Conservation (phyloP, 2,888 invertebrate species). For the Bruchidius siliquastri region DNA sequence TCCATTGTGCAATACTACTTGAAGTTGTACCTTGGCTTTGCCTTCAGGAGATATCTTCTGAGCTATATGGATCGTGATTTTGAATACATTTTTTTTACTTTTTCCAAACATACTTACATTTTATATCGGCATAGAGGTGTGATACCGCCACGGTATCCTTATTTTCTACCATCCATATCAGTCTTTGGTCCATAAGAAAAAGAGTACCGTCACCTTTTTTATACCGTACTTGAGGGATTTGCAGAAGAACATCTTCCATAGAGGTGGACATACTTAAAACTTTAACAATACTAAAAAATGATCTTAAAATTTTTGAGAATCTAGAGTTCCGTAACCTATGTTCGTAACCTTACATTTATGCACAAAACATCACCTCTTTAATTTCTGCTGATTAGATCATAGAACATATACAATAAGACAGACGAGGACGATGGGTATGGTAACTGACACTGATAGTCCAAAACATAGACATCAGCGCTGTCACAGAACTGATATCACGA, state of each 20-base stretch:
- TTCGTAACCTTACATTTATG: too few species aligned
- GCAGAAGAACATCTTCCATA: slow-evolving; percentile 91
- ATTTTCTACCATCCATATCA: slow-evolving; percentile 95
- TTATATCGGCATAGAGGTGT: slow-evolving; percentile 92
- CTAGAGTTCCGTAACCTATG: too few species aligned
- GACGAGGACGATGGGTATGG: too few species aligned
- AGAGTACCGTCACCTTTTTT: slow-evolving; percentile 96
- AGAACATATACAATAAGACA: too few species aligned
- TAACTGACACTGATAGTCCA: too few species aligned
- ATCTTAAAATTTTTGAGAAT: too few species aligned
- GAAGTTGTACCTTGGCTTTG: slow-evolving; percentile 96
- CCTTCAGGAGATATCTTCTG: slow-evolving; percentile 97
- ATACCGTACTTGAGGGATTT: slow-evolving; percentile 86
- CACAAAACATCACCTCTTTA: too few species aligned
- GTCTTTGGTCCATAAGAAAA: slow-evolving; percentile 91
- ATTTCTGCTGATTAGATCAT: too few species aligned
- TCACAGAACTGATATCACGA: too few species aligned
- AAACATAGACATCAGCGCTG: too few species aligned
- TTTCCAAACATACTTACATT: slow-evolving; percentile 60
- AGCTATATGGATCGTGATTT: slow-evolving; percentile 30
- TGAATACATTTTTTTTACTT: background rate
- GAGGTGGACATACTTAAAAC: slow-evolving; percentile 69
- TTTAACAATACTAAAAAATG: background rate
- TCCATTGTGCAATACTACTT: slow-evolving; percentile 91
- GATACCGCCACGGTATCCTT: slow-evolving; percentile 88